Evolutionary conservation across 2,113 vertebrate species (phyloP).

Genomic region (Lepisosteus oculatus): DNA sequence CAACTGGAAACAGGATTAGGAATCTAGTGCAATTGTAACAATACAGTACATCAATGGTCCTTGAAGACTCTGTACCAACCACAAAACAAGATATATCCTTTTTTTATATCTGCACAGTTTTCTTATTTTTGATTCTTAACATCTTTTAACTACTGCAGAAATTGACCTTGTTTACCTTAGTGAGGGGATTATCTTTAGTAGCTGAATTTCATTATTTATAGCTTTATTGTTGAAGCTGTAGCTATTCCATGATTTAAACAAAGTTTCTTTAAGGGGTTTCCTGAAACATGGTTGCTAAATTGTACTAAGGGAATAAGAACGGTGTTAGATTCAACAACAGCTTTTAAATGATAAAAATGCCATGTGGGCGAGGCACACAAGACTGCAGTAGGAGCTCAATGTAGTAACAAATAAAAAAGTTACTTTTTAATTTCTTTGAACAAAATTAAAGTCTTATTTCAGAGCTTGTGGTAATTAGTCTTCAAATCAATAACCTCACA

Average conservation of each 20-base stretch:
- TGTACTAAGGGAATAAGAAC: slow-evolving; percentile 31
- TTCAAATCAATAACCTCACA: slow-evolving; percentile 45
- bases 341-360: slow-evolving; percentile 32
- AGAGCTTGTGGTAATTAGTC: slow-evolving; percentile 53
- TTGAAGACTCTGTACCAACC: too few relatives aligned
- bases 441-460: slow-evolving; percentile 26
- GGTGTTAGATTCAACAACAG: slow-evolving; percentile 47
- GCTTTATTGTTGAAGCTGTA: not conserved
- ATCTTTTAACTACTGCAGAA: too few relatives aligned
- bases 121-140: too few relatives aligned
- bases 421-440: slow-evolving; percentile 44
- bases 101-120: too few relatives aligned
- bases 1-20: too few relatives aligned
- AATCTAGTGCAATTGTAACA: too few relatives aligned
- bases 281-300: slow-evolving; percentile 40
- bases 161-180: not conserved
- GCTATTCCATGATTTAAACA: slow-evolving; percentile 13
- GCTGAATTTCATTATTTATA: not conserved
- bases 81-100: too few relatives aligned
- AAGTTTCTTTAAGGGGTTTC: slow-evolving; percentile 34
- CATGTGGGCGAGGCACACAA: not conserved
- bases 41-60: too few relatives aligned
- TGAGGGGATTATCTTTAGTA: not conserved
- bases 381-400: slow-evolving; percentile 27
- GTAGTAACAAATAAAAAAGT: slow-evolving; percentile 40